Percentiles rank a stretch among this genome's conserved stretches.
phyloP scores from a whole-genome alignment of 2,797 vertebrate genomes.

The Balearica regulorum region DNA sequence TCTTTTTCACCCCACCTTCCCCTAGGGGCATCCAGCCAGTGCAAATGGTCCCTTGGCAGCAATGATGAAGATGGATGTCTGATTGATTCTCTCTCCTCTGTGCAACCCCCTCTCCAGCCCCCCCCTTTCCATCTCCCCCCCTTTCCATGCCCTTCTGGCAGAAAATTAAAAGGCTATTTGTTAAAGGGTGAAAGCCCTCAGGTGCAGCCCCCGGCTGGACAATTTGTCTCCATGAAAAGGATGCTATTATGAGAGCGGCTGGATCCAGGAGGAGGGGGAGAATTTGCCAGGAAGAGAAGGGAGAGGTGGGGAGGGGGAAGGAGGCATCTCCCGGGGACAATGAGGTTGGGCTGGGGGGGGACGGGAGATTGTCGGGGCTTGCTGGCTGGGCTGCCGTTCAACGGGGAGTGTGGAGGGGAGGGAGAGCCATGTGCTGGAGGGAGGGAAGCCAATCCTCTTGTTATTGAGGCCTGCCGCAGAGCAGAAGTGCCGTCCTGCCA shows the following conservation, averaged over 20 bases:
- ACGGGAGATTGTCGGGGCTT: slow-evolving; percentile 13
- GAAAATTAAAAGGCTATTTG: slow-evolving; percentile 88
- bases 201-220: slow-evolving; percentile 82
- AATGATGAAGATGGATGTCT: slow-evolving; percentile 85
- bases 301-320: slow-evolving; percentile 45
- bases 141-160: slow-evolving; percentile 78
- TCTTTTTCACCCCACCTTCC: slow-evolving; percentile 72
- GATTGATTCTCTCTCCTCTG: slow-evolving; percentile 80
- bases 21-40: slow-evolving; percentile 77
- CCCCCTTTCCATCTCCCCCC: background rate
- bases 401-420: background rate
- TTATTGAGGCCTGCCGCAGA: slow-evolving; percentile 50
- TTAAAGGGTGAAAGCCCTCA: slow-evolving; percentile 84
- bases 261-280: slow-evolving; percentile 78
- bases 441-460: slow-evolving; percentile 64
- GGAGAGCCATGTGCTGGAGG: slow-evolving; percentile 66
- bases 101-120: slow-evolving; percentile 35
- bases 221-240: slow-evolving; percentile 86
- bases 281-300: slow-evolving; percentile 49
- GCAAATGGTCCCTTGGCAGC: slow-evolving; percentile 78
- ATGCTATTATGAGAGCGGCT: slow-evolving; percentile 80
- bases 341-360: slow-evolving; percentile 37
- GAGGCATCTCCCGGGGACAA: slow-evolving; percentile 57
- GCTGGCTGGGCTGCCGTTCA: slow-evolving; percentile 44
- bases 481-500: slow-evolving; percentile 61